Base-by-base conservation (phyloP, 2,888 invertebrate species). In the Loripinus fragilis region DNA sequence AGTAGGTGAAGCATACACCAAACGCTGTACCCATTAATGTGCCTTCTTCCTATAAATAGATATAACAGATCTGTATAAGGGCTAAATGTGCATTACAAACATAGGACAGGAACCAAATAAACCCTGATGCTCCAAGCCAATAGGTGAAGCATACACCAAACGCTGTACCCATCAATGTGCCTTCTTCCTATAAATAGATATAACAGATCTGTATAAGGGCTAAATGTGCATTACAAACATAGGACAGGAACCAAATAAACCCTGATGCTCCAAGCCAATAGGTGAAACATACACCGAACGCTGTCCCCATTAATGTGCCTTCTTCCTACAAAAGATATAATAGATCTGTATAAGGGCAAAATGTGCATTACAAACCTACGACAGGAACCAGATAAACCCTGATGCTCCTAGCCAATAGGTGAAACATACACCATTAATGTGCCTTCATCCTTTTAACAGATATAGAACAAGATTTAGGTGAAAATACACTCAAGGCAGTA, bases 1-100 rank as follows among this genome's bases (percentile, higher is more conserved):
- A 94, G 86, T 94, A 94, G n/a, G 93, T 93, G 86, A 94, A 94
- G 85, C 94, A 94, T 17, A 94, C 93, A 28, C 93, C 93, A 88
- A n/a, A n/a, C n/a, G n/a, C n/a, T n/a, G 94, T n/a, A n/a, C n/a
- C n/a, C n/a, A n/a, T n/a, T n/a, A n/a, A n/a, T n/a, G n/a, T n/a
- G n/a, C n/a, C n/a, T n/a, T n/a, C n/a, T n/a, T n/a, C n/a, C n/a
- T n/a, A n/a, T n/a, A n/a, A n/a, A n/a, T n/a, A n/a, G n/a, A n/a
- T n/a, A n/a, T n/a, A 94, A 28, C 94, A 85, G 41, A 94, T 89
- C 85, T 94, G 94, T 50, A 94, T 80, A 67, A 93, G 87, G 12
- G 92, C 89, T 23, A 94, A 87, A 52, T 92, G 92, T 30, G 93
- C 90, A 78, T 93, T 93, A 81, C 94, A 93, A 10, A 94, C 89